Conservation (phyloP, 2,888 invertebrate species). For the Watsonalla cultraria region DNA sequence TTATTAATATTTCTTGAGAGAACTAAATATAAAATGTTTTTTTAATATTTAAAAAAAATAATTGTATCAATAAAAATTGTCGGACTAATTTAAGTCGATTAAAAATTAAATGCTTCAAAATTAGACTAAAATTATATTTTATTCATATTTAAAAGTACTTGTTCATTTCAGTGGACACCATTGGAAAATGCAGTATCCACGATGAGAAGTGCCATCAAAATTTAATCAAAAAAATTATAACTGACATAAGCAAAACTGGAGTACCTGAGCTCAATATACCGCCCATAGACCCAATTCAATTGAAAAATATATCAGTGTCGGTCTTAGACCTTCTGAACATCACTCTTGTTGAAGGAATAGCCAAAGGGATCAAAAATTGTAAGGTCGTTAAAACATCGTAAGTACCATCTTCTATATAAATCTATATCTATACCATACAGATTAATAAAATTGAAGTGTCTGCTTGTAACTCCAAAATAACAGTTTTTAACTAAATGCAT, state of each 20-base stretch:
- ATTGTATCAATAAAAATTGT: too few relatives aligned
- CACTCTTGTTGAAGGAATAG: neutral
- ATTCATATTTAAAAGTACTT: too few relatives aligned
- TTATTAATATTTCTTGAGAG: too few relatives aligned
- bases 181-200: conserved; percentile 12
- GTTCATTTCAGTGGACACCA: conserved; percentile 13
- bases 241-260: conserved; percentile 5
- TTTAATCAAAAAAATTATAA: conserved; percentile 2
- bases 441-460: too few relatives aligned
- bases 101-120: too few relatives aligned
- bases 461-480: too few relatives aligned
- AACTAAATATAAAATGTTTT: too few relatives aligned
- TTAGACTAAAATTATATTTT: too few relatives aligned
- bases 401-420: neutral
- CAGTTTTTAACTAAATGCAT: too few relatives aligned
- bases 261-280: conserved; percentile 8
- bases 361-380: neutral
- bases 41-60: too few relatives aligned
- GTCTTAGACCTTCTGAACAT: neutral
- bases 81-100: too few relatives aligned
- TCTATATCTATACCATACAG: too few relatives aligned
- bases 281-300: conserved; percentile 9
- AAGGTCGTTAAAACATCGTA: neutral
- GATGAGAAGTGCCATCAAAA: conserved; percentile 14
- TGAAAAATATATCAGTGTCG: conserved; percentile 3